Base-by-base conservation (phyloP, 2,888 invertebrate genomes). In the Craniophora ligustri region DNA sequence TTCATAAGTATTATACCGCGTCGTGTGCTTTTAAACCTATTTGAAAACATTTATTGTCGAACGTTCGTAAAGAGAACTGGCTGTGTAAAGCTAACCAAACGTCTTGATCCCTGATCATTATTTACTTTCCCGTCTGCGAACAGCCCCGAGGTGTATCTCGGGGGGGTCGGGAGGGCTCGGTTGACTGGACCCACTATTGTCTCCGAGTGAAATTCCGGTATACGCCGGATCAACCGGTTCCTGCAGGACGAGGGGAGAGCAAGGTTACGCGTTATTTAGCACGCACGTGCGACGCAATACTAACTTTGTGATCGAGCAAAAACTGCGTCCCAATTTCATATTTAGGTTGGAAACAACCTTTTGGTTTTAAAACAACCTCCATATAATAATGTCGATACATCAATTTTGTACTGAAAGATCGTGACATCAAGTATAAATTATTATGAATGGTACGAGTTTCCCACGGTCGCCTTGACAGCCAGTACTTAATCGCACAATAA, bases 171-270 rank as follows among this genome's bases (percentile, higher is more conserved):
- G 64, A 68, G 82, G 58, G 67, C 81, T 77, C 47, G 50, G 51
- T 56, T 40, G 44, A 68, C 51, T 85, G 81, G 80, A 72, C 78
- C 61, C 50, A 68, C 73, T 78, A 76, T 80, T 79, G 81, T 86
- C 77, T 82, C 75, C 64, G 67, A 79, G 78, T 71, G 72, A 79
- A 81, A 86, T 81, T 81, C 82, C 79, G 74, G 82, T 82, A 75
- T 75, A 76, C 66, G 71, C 75, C 73, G 78, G 82, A 81, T 82
- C 82, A 82, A 87, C 86, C 86, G 85, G 88, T 89, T 88, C 85
- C 86, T 83, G 78, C 76, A 85, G 83, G 84, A 82, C 81, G 86
- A 86, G 89, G 90, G 89, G 88, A 87, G 84, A 76, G 75, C 89
- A 88, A 89, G 88, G 89, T 85, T 89, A 84, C 75, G 80, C 68